These are phyloP conservation scores for Centropyge bicolor DNA, from an alignment of 2,797 vertebrate genomes.

Conservation along the genomic window DNA sequence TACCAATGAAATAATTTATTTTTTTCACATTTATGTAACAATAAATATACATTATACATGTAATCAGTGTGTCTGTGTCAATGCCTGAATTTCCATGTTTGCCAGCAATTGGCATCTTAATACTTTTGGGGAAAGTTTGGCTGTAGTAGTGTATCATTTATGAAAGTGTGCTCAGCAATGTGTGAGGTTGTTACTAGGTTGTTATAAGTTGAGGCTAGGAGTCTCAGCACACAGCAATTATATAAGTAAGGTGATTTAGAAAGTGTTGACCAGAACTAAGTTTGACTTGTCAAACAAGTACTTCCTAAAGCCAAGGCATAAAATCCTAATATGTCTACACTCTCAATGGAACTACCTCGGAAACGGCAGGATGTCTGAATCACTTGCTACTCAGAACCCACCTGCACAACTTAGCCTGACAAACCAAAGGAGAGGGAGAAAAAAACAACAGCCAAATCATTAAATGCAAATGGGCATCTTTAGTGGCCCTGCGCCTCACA, in stretches of 20 bases:
- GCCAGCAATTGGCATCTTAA: background rate
- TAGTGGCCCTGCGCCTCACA: conserved; percentile 78
- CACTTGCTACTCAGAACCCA: conserved; percentile 38
- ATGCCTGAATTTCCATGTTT: background rate
- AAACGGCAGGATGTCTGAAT: background rate
- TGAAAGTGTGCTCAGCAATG: background rate
- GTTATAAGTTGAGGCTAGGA: background rate
- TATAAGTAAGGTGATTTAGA: background rate
- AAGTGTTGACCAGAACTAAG: background rate
- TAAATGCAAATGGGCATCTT: conserved; percentile 80
- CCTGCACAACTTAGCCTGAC: conserved; percentile 65
- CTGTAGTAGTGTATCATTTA: background rate
- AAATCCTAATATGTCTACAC: background rate
- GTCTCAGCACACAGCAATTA: background rate
- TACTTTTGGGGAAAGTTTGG: background rate
- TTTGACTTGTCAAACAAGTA: background rate
- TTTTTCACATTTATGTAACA: conserved; percentile 10
- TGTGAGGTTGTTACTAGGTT: background rate
- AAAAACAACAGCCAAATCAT: conserved; percentile 71
- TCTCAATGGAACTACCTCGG: background rate
- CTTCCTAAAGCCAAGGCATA: background rate
- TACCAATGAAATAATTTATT: background rate
- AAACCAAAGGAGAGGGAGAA: conserved; percentile 71
- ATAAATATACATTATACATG: background rate
- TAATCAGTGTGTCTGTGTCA: conserved; percentile 2